These are phyloP conservation scores for Zaprionus capensis DNA, from an alignment of 1,140 invertebrate species.

Conservation along the genomic window DNA sequence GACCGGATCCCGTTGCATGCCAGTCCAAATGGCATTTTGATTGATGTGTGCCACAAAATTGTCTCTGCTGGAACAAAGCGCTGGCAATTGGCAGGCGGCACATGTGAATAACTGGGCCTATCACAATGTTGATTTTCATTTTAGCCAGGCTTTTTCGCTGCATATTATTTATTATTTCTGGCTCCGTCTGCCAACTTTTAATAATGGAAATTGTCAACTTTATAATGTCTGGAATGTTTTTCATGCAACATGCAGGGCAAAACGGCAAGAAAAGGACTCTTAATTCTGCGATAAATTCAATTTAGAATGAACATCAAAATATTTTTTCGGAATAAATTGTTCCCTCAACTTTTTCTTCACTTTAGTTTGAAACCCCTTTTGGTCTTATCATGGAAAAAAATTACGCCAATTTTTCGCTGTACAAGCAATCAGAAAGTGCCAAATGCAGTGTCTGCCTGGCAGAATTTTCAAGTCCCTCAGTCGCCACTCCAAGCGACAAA, in stretches of 20 bases:
- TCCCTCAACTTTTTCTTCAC: neutral
- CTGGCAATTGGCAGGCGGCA: constrained; percentile 46
- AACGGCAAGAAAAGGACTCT: constrained; percentile 10
- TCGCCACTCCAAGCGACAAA: constrained; percentile 72
- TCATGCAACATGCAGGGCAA: constrained; percentile 4
- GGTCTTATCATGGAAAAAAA: neutral
- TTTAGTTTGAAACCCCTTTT: neutral
- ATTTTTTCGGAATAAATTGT: neutral
- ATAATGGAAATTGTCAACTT: constrained; percentile 38
- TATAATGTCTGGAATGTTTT: constrained; percentile 33
- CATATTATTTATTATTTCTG: neutral
- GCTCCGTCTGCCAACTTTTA: constrained; percentile 6
- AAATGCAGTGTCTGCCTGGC: constrained; percentile 51
- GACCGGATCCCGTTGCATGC: constrained; percentile 47
- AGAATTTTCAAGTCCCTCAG: constrained; percentile 52
- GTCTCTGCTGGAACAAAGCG: constrained; percentile 34
- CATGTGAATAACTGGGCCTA: constrained; percentile 34
- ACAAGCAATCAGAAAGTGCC: constrained; percentile 68
- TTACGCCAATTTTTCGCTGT: constrained; percentile 49
- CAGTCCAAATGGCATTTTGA: constrained; percentile 71
- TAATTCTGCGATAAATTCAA: neutral
- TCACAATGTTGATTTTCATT: constrained; percentile 17
- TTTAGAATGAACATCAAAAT: neutral
- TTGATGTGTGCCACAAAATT: constrained; percentile 72
- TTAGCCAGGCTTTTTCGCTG: neutral